Evolutionary conservation across 2,113 vertebrate species (phyloP).

Genomic region (Tyto alba): DNA sequence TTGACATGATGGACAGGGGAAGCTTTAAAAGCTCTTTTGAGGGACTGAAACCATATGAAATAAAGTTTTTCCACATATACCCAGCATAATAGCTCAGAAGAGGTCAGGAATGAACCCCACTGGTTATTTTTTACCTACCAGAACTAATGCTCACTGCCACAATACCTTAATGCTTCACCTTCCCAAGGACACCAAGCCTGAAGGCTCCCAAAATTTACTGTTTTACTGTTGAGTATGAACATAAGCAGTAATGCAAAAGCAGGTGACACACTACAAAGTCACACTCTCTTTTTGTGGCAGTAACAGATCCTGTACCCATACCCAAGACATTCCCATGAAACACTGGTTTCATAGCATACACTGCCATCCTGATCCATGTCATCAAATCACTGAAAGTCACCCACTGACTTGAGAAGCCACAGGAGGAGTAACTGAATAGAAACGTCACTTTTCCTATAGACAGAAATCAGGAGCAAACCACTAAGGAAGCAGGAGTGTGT

Average conservation of each 20-base stretch:
- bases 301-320: neutral
- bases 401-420: neutral
- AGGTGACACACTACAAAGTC: neutral
- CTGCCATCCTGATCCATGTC: neutral
- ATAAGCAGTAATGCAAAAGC: neutral
- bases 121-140: neutral
- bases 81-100: neutral
- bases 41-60: neutral
- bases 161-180: neutral
- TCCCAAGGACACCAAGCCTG: neutral
- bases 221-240: neutral
- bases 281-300: neutral
- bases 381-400: neutral
- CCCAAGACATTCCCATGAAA: neutral
- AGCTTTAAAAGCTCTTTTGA: neutral
- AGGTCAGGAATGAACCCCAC: neutral
- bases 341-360: neutral
- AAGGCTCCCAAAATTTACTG: neutral
- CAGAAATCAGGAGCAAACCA: neutral
- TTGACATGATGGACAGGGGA: neutral
- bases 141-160: neutral
- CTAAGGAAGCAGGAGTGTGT: neutral
- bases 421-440: neutral
- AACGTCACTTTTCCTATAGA: neutral
- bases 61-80: neutral